Evolutionary conservation across 2,888 invertebrate species (phyloP).

Genomic region (Poecilobothrus nobilitatus): DNA sequence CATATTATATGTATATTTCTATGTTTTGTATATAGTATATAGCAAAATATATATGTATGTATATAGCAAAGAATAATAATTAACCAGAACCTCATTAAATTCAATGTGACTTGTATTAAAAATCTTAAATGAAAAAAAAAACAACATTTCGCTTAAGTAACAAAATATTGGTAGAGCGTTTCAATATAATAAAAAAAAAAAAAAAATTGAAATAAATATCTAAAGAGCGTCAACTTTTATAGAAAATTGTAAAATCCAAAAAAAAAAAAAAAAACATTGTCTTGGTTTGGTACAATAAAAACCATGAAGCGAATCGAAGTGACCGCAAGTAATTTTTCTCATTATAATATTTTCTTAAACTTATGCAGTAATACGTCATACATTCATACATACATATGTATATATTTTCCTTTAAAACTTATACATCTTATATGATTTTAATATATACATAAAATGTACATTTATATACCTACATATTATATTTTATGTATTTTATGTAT

Average conservation of each 20-base stretch:
- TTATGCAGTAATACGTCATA: too few species aligned
- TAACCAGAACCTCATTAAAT: constrained; percentile 6
- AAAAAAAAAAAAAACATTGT: not conserved
- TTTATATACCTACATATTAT: too few species aligned
- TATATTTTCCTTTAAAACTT: too few species aligned
- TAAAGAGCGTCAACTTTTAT: not conserved
- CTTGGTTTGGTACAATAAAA: not conserved
- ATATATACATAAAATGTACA: too few species aligned
- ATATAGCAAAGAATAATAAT: not conserved
- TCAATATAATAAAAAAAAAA: not conserved
- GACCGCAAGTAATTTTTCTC: constrained; percentile 2
- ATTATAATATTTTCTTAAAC: not conserved
- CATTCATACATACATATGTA: not conserved
- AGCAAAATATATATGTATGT: not conserved
- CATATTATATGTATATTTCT: not conserved
- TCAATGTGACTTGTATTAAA: not conserved
- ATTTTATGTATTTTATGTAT: too few species aligned
- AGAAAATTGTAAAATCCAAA: not conserved
- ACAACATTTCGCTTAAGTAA: not conserved
- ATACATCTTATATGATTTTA: too few species aligned
- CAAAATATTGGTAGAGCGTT: not conserved
- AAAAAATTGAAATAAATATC: not conserved
- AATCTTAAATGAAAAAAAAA: not conserved
- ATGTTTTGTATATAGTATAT: not conserved
- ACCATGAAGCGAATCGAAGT: constrained; percentile 6